phyloP scores from a whole-genome alignment of 2,888 invertebrate genomes.

The Laothoe populi region DNA sequence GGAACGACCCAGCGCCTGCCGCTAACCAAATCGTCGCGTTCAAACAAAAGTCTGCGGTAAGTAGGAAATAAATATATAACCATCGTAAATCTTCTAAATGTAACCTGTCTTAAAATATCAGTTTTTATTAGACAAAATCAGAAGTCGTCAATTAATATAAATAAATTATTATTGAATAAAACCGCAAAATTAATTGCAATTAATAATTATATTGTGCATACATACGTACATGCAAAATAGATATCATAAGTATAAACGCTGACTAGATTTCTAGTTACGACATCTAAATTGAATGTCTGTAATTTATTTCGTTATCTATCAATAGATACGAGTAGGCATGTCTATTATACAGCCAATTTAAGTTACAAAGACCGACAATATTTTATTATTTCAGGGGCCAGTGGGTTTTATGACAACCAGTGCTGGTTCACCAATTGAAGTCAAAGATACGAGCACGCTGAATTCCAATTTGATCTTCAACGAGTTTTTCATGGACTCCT shows the following conservation, averaged over 20 bases:
- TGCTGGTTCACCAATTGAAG: slow-evolving; percentile 90
- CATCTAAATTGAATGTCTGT: not conserved
- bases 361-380: not conserved
- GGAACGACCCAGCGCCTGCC: slow-evolving; percentile 53
- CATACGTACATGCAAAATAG: too few species aligned
- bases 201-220: not conserved
- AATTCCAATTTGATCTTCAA: slow-evolving; percentile 93
- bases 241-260: not conserved
- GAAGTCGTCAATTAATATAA: too few species aligned
- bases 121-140: too few species aligned
- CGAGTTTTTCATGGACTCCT: slow-evolving; percentile 88
- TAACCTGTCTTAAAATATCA: too few species aligned
- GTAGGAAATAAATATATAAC: slow-evolving; percentile 38
- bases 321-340: not conserved
- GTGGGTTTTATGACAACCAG: slow-evolving; percentile 88
- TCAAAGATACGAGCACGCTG: slow-evolving; percentile 88
- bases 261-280: slow-evolving; percentile 14
- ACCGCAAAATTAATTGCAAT: too few species aligned
- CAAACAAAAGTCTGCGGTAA: slow-evolving; percentile 58
- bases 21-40: slow-evolving; percentile 60
- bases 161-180: too few species aligned
- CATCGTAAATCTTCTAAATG: too few species aligned
- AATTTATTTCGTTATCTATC: not conserved
- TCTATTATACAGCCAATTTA: not conserved
- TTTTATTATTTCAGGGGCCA: slow-evolving; percentile 65